Evolutionary conservation across 2,113 vertebrate species (phyloP).

Genomic region (Cyphomyrus plagiostoma): DNA sequence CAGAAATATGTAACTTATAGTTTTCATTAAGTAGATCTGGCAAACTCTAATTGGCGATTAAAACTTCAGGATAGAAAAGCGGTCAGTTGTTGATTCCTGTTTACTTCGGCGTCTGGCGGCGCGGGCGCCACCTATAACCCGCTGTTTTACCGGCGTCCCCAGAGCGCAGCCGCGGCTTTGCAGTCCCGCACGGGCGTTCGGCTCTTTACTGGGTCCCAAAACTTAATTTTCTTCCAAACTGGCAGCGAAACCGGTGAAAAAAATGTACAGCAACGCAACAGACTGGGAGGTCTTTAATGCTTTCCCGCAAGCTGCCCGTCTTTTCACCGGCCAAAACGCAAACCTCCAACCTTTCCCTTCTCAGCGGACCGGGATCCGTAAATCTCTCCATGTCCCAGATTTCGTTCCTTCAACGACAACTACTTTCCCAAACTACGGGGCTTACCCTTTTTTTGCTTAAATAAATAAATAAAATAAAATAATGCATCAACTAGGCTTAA

Average conservation of each 20-base stretch:
- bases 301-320: conserved; percentile 12
- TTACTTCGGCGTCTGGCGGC: background rate
- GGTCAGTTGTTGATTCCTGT: background rate
- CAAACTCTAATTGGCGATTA: background rate
- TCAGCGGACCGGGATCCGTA: conserved; percentile 8
- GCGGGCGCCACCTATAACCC: background rate
- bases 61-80: background rate
- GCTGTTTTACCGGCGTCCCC: background rate
- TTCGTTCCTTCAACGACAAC: background rate
- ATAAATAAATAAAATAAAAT: conserved; percentile 1
- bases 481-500: conserved; percentile 4
- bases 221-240: conserved; percentile 6
- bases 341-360: conserved; percentile 8
- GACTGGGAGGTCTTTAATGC: conserved; percentile 17
- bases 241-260: background rate
- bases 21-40: background rate
- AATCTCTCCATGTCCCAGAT: background rate
- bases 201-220: background rate
- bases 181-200: background rate
- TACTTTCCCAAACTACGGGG: conserved; percentile 3
- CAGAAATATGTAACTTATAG: background rate
- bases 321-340: conserved; percentile 11
- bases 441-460: conserved; percentile 4
- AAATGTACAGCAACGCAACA: background rate
- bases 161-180: background rate